Conservation (phyloP, 2,888 invertebrate species). For the Thumatha senex region DNA sequence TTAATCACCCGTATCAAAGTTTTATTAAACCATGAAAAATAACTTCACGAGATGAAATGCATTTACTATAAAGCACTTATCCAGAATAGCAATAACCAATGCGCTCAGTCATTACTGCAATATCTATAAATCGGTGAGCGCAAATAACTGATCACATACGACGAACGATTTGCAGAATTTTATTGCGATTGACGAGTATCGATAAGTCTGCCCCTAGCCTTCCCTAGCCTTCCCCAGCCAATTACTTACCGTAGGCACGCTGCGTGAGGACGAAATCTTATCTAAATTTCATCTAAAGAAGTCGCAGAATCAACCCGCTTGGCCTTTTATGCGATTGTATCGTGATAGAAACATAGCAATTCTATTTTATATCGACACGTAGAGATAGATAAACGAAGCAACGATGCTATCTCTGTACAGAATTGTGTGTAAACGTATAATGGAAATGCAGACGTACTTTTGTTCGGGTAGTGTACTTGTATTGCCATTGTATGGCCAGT, state of each 20-base stretch:
- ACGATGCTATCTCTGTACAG: constrained; percentile 35
- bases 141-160: constrained; percentile 27
- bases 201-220: constrained; percentile 62
- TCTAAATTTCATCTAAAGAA: constrained; percentile 77
- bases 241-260: constrained; percentile 69
- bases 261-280: constrained; percentile 59
- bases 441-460: constrained; percentile 23
- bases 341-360: constrained; percentile 49
- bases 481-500: constrained; percentile 9
- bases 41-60: background rate
- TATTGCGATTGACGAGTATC: constrained; percentile 74
- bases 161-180: constrained; percentile 58
- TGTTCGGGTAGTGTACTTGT: constrained; percentile 13
- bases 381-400: constrained; percentile 47
- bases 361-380: constrained; percentile 62
- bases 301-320: constrained; percentile 51
- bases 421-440: constrained; percentile 43
- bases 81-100: constrained; percentile 25
- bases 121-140: constrained; percentile 29
- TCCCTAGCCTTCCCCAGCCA: constrained; percentile 66
- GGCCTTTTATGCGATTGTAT: constrained; percentile 39
- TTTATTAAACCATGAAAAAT: background rate
- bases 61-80: constrained; percentile 26
- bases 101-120: constrained; percentile 16
- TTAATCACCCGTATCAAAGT: too few species aligned